Percentiles rank a stretch among this genome's conserved stretches.
Evolutionary conservation across 2,797 vertebrate genomes (phyloP).

Genomic region (Cetoscarus ocellatus): DNA sequence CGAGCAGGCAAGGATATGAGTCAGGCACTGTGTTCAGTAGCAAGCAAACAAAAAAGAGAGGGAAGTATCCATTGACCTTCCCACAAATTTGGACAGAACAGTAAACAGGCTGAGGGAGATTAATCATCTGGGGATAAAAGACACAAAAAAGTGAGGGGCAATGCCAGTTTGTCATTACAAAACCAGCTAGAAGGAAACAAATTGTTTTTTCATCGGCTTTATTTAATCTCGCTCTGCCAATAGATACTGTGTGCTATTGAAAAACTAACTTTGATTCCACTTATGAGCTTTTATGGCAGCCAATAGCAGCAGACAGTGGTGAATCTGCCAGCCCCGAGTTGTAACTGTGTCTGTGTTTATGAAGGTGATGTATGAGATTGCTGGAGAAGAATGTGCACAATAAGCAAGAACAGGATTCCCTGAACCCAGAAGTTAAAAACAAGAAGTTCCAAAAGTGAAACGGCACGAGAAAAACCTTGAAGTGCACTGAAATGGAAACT

Average conservation of each 20-base stretch:
- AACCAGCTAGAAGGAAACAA: neutral
- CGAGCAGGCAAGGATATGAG: conserved; percentile 35
- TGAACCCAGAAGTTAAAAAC: neutral
- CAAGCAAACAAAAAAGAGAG: conserved; percentile 29
- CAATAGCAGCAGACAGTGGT: neutral
- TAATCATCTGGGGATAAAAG: conserved; percentile 26
- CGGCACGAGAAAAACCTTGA: neutral
- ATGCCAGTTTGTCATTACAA: conserved; percentile 14
- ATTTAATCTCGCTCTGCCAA: neutral
- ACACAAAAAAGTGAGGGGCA: conserved; percentile 5
- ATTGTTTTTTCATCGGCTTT: neutral
- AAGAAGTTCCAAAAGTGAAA: neutral
- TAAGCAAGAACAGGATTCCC: conserved; percentile 1
- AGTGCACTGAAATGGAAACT: neutral
- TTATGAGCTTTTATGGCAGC: conserved; percentile 2
- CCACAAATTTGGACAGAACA: conserved; percentile 36
- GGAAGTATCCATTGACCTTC: conserved; percentile 27
- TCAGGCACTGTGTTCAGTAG: conserved; percentile 32
- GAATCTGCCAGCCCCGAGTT: conserved; percentile 9
- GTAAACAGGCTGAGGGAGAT: conserved; percentile 35
- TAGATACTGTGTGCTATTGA: conserved; percentile 5
- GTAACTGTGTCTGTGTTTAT: conserved; percentile 17
- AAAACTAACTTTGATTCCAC: conserved; percentile 2
- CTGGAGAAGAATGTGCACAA: neutral
- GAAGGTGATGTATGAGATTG: conserved; percentile 11